Conservation (phyloP, 2,888 invertebrate species). For the Tridacna crocea region DNA sequence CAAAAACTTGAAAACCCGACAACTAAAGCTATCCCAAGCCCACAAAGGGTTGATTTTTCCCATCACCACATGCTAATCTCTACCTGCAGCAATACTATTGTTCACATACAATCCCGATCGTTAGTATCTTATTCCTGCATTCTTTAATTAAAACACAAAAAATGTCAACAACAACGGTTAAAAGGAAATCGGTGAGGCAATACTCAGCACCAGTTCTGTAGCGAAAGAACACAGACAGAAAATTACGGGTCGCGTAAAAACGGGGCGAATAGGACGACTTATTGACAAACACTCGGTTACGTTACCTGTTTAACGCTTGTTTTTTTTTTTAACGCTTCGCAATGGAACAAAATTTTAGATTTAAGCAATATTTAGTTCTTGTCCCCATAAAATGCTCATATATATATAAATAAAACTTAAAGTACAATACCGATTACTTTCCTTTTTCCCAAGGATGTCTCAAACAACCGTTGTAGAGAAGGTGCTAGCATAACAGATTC, state of each 20-base stretch:
- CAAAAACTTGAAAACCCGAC: too few species aligned
- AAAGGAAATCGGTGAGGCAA: constrained; percentile 40
- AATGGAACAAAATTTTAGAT: not conserved
- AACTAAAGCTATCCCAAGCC: too few species aligned
- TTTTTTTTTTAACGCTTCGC: not conserved
- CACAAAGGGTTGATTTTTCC: not conserved
- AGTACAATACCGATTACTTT: too few species aligned
- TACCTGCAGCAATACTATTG: constrained; percentile 18
- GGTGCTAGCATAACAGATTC: too few species aligned
- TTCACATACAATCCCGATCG: constrained; percentile 24
- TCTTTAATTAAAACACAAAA: constrained; percentile 45
- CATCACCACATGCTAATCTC: not conserved
- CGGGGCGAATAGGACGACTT: not conserved
- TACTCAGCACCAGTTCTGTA: constrained; percentile 26
- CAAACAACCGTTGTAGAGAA: too few species aligned
- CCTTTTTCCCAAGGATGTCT: too few species aligned
- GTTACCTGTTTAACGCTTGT: not conserved
- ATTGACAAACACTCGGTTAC: too few species aligned
- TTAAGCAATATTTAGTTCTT: too few species aligned
- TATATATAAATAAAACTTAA: too few species aligned
- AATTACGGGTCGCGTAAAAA: not conserved
- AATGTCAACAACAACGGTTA: constrained; percentile 44
- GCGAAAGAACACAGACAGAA: not conserved
- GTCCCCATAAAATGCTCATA: too few species aligned
- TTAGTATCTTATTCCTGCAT: constrained; percentile 35